phyloP scores from a whole-genome alignment of 2,888 invertebrate species.

The Xestia rhomboidea region DNA sequence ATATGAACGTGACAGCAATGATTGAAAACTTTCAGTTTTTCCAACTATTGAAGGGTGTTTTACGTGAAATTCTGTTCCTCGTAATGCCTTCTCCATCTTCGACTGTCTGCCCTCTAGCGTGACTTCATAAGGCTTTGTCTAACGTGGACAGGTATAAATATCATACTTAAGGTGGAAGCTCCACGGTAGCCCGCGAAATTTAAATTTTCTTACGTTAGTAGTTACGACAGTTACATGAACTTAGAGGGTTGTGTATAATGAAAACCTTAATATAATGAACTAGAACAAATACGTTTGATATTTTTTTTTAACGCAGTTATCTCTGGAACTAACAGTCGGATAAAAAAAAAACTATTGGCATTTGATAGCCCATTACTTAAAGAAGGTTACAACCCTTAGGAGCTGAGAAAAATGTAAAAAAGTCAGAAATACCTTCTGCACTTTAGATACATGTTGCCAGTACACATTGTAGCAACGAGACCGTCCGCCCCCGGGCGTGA shows the following conservation, averaged over 20 bases:
- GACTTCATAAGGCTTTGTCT: constrained; percentile 57
- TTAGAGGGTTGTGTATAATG: no score
- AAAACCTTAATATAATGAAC: no score
- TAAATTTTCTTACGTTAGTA: no score
- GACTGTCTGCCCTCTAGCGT: constrained; percentile 38
- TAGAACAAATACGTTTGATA: no score
- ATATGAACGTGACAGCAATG: background rate
- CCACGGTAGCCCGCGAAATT: no score
- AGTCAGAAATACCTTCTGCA: constrained; percentile 25
- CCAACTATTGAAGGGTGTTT: background rate
- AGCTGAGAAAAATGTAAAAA: background rate
- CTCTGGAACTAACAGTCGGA: background rate
- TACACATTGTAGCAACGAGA: constrained; percentile 37
- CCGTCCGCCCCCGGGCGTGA: constrained; percentile 52
- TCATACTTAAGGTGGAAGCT: no score
- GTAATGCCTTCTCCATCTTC: background rate
- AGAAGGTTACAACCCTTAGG: background rate
- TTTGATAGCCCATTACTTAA: background rate
- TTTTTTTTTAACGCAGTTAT: background rate
- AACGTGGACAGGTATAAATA: constrained; percentile 52
- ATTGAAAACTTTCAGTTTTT: background rate
- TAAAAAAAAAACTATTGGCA: background rate
- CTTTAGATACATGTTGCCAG: background rate
- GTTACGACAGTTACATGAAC: no score
- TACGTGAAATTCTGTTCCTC: background rate